These are phyloP conservation scores for Cebus imitator DNA, from an alignment of 2,113 vertebrate genomes.

Conservation along the genomic window DNA sequence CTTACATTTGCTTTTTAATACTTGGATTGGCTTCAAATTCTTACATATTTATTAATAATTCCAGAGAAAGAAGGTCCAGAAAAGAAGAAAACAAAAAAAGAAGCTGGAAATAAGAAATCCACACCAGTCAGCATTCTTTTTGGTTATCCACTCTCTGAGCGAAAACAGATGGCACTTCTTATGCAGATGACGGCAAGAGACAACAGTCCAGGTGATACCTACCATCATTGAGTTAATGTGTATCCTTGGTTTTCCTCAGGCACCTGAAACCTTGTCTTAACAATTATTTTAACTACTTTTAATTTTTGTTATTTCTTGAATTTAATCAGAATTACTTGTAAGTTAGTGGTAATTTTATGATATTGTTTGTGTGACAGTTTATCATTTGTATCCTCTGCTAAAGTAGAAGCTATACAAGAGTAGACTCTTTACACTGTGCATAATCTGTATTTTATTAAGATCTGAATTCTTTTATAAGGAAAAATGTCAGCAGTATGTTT, in stretches of 20 bases:
- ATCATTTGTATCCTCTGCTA: neutral
- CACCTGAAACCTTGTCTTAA: neutral
- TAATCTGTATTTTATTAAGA: neutral
- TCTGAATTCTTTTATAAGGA: neutral
- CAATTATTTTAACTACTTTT: conserved; percentile 11
- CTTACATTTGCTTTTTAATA: conserved; percentile 39
- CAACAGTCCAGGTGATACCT: conserved; percentile 95
- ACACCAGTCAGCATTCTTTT: conserved; percentile 96
- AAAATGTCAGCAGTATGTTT: conserved; percentile 7
- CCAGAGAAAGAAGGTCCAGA: conserved; percentile 98
- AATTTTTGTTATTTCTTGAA: neutral
- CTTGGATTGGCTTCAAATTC: conserved; percentile 58
- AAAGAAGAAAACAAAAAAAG: conserved; percentile 98
- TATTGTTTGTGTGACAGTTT: conserved; percentile 4
- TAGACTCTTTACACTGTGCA: neutral
- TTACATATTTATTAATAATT: conserved; percentile 79
- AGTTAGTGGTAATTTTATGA: conserved; percentile 34
- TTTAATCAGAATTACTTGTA: conserved; percentile 20
- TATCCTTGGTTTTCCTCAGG: neutral
- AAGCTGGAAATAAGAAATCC: conserved; percentile 94
- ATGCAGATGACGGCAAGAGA: conserved; percentile 99
- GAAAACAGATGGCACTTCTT: conserved; percentile 99
- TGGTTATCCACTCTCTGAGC: conserved; percentile 97
- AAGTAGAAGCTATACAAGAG: neutral
- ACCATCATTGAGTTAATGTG: conserved; percentile 30